Conservation (phyloP, 2,888 invertebrate genomes). For the Mystacides longicornis region DNA sequence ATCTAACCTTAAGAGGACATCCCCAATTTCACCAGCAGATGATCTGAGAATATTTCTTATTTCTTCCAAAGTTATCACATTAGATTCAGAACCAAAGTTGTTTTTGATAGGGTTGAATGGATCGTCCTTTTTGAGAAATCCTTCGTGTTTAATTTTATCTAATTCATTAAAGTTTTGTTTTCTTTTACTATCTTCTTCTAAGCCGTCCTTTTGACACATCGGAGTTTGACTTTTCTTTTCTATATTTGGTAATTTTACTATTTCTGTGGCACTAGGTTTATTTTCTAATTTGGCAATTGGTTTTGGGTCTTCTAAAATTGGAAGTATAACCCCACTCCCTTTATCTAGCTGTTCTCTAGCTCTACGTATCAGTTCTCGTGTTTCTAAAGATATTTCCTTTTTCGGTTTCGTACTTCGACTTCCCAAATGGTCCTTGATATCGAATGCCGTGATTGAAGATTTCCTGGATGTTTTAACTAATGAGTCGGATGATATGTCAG, state of each 20-base stretch:
- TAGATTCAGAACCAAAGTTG: background rate
- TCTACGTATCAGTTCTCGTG: conserved; percentile 18
- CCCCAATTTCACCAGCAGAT: conserved; percentile 29
- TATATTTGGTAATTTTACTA: background rate
- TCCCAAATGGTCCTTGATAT: conserved; percentile 18
- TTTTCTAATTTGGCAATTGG: background rate
- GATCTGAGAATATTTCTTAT: conserved; percentile 19
- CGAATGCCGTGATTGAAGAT: conserved; percentile 21
- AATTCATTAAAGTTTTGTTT: background rate
- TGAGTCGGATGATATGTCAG: conserved; percentile 12
- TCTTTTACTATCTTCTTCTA: background rate
- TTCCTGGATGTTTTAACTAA: conserved; percentile 16
- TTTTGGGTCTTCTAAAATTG: conserved; percentile 3
- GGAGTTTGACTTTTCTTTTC: background rate
- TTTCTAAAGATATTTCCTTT: conserved; percentile 18
- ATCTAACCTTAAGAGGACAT: conserved; percentile 50
- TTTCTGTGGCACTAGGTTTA: background rate
- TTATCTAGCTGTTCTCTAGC: conserved; percentile 10
- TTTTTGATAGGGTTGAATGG: background rate
- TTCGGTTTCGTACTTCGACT: conserved; percentile 12
- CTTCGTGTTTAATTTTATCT: background rate
- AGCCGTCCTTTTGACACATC: background rate
- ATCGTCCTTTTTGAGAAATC: background rate
- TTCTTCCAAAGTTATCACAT: conserved; percentile 11
- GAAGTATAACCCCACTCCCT: background rate